Evolutionary conservation across 2,113 vertebrate species (phyloP).

Genomic region (Prunella himalayana): DNA sequence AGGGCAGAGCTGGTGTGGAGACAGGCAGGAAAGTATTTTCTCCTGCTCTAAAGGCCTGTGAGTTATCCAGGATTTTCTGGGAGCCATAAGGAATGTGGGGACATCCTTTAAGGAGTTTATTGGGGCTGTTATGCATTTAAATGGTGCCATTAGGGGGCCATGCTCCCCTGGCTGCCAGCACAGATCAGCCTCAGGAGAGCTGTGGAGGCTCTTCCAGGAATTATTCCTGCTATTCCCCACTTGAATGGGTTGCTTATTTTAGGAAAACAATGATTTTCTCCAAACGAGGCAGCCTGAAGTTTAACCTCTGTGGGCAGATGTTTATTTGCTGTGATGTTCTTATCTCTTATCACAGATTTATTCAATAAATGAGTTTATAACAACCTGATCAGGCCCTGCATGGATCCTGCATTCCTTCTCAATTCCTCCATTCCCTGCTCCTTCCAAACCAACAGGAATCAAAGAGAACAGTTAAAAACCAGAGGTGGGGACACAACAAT

Average conservation of each 20-base stretch:
- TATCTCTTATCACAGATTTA: not conserved
- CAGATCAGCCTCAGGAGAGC: slow-evolving; percentile 39
- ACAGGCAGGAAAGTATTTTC: not conserved
- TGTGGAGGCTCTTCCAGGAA: not conserved
- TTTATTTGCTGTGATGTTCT: not conserved
- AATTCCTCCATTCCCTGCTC: not conserved
- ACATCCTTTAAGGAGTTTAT: slow-evolving; percentile 55
- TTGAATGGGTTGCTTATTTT: not conserved
- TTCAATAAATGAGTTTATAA: not conserved
- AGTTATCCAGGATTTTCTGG: slow-evolving; percentile 57
- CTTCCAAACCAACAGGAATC: not conserved
- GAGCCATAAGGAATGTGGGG: slow-evolving; percentile 64
- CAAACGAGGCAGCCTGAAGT: slow-evolving; percentile 1
- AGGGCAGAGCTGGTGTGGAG: not conserved
- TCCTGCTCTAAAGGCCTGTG: slow-evolving; percentile 43
- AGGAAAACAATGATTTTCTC: slow-evolving; percentile 55
- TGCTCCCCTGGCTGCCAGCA: slow-evolving; percentile 33
- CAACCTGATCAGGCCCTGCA: not conserved
- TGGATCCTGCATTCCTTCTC: not conserved
- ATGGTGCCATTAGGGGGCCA: slow-evolving; percentile 70
- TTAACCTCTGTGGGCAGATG: not conserved
- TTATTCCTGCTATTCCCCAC: slow-evolving; percentile 29
- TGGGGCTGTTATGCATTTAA: slow-evolving; percentile 77
- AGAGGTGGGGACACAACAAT: not conserved
- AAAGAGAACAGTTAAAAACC: not conserved